phyloP scores from a whole-genome alignment of 1,140 invertebrate species.

The Ditylenchus dipsaci region DNA sequence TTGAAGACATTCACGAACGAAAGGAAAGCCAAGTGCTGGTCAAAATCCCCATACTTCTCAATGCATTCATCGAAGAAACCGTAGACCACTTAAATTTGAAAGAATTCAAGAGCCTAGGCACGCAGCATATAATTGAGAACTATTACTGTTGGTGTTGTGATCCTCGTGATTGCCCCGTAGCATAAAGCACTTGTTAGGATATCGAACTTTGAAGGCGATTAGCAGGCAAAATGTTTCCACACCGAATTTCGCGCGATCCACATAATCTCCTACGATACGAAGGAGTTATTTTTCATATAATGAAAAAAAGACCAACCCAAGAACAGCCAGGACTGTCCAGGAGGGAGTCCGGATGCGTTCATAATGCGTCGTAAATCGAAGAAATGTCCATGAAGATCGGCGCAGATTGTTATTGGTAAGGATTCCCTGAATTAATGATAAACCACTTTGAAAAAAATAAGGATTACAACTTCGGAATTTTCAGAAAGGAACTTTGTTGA shows the following conservation, averaged over 20 bases:
- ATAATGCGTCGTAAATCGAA: constrained; percentile 15
- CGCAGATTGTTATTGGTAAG: constrained; percentile 29
- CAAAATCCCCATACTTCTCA: constrained; percentile 10
- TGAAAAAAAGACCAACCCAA: constrained; percentile 59
- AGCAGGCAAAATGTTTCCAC: constrained; percentile 59
- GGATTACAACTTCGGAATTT: constrained; percentile 10
- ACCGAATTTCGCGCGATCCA: constrained; percentile 62
- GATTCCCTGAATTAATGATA: constrained; percentile 11
- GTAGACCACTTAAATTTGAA: constrained; percentile 6
- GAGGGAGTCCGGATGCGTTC: not conserved
- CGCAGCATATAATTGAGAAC: not conserved
- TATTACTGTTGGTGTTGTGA: constrained; percentile 13
- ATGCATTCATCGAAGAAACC: constrained; percentile 28
- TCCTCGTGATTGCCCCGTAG: constrained; percentile 35
- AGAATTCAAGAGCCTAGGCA: not conserved
- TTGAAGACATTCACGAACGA: constrained; percentile 35
- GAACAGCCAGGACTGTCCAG: constrained; percentile 13
- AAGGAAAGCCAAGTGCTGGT: constrained; percentile 11
- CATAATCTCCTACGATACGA: constrained; percentile 27
- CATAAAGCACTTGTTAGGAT: constrained; percentile 13
- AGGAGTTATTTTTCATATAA: not conserved
- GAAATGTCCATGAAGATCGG: constrained; percentile 32
- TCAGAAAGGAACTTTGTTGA: constrained; percentile 10
- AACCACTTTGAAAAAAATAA: not conserved
- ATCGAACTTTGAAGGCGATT: constrained; percentile 26